Evolutionary conservation across 2,888 invertebrate species (phyloP).

Genomic region (Rutpela maculata): DNA sequence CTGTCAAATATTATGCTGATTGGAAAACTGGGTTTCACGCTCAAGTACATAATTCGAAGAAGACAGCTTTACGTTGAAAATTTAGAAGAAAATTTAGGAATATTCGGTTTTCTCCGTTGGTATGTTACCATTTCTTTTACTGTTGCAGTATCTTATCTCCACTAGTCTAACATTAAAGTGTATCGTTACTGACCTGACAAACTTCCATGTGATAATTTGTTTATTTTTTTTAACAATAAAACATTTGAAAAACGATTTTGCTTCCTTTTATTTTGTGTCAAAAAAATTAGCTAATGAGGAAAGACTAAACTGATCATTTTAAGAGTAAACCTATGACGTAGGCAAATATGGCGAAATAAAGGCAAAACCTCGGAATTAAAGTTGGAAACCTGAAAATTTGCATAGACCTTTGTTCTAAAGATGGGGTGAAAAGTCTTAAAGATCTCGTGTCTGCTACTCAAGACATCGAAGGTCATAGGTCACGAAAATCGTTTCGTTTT

Average conservation of each 20-base stretch:
- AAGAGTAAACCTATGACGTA: too few relatives aligned
- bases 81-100: not conserved
- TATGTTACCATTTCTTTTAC: conserved; percentile 28
- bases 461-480: too few relatives aligned
- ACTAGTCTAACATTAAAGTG: conserved; percentile 25
- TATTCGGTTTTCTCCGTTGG: not conserved
- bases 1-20: conserved; percentile 85
- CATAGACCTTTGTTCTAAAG: too few relatives aligned
- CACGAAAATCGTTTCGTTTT: too few relatives aligned
- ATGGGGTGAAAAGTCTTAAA: too few relatives aligned
- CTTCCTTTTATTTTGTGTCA: too few relatives aligned
- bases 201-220: conserved; percentile 20
- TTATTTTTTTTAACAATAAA: conserved; percentile 18
- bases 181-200: conserved; percentile 15
- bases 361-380: too few relatives aligned
- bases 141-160: not conserved
- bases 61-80: conserved; percentile 20
- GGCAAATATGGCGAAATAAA: too few relatives aligned
- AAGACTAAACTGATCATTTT: too few relatives aligned
- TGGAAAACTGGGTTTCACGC: conserved; percentile 89
- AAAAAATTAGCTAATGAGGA: too few relatives aligned
- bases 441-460: too few relatives aligned
- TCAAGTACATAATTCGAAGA: conserved; percentile 78
- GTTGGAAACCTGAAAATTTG: too few relatives aligned
- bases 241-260: not conserved